Evolutionary conservation across 2,888 invertebrate genomes (phyloP).

Genomic region (Napeogenes inachia): DNA sequence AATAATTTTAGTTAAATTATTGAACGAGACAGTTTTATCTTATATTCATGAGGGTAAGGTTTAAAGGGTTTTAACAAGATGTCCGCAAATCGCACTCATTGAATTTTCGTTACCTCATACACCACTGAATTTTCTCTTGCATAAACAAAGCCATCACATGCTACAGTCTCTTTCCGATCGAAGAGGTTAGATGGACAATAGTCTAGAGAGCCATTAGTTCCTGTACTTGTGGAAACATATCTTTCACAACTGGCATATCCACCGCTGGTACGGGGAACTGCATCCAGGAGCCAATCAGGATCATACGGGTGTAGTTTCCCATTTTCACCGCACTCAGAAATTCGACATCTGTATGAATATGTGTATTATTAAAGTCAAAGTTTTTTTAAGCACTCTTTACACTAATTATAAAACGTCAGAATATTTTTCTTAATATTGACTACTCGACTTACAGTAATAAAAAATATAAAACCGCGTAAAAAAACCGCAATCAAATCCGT

Average conservation of each 20-base stretch:
- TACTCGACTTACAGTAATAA: no score
- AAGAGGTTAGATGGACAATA: constrained; percentile 51
- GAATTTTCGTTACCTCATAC: constrained; percentile 36
- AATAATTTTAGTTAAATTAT: no score
- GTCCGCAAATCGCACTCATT: no score
- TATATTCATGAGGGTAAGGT: no score
- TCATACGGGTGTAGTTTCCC: constrained; percentile 27
- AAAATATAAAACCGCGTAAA: no score
- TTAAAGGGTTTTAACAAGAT: no score
- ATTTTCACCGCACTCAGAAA: constrained; percentile 58
- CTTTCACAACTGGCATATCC: constrained; percentile 56
- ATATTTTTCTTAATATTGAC: no score
- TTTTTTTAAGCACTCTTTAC: no score
- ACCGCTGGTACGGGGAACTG: constrained; percentile 45
- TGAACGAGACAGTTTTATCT: no score
- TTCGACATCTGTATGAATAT: constrained; percentile 49
- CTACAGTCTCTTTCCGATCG: constrained; percentile 22
- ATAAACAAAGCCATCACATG: constrained; percentile 35
- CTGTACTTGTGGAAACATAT: constrained; percentile 37
- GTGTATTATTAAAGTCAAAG: not conserved
- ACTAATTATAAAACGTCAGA: no score
- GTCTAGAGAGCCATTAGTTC: constrained; percentile 32
- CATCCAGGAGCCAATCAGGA: constrained; percentile 52
- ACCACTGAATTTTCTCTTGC: constrained; percentile 36
- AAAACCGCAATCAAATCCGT: no score